phyloP scores from a whole-genome alignment of 2,797 vertebrate genomes.

The Eidolon dupreanum region DNA sequence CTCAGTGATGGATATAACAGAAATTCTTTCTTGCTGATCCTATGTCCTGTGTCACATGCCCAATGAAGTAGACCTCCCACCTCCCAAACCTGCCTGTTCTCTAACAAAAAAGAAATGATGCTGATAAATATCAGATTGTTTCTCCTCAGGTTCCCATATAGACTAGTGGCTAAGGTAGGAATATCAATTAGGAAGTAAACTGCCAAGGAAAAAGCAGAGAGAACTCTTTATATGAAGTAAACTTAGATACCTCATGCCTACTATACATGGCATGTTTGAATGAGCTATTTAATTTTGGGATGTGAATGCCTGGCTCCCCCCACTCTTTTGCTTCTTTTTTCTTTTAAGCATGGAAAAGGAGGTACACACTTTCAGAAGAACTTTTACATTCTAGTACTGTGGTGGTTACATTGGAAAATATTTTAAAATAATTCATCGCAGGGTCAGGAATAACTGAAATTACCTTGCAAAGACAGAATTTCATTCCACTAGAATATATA shows the following conservation, averaged over 20 bases:
- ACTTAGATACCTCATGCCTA: background rate
- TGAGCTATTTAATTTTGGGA: background rate
- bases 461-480: slow-evolving; percentile 31
- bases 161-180: background rate
- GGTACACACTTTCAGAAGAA: background rate
- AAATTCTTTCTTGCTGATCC: background rate
- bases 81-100: background rate
- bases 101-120: background rate
- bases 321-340: background rate
- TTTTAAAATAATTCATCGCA: background rate
- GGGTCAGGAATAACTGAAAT: background rate
- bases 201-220: background rate
- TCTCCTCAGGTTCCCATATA: background rate
- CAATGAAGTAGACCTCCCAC: background rate
- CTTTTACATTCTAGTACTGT: slow-evolving; percentile 20
- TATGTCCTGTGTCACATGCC: background rate
- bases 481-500: background rate
- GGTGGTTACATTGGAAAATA: background rate
- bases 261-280: background rate
- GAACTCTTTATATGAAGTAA: background rate
- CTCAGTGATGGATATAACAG: background rate
- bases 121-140: background rate
- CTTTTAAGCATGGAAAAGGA: background rate
- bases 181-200: background rate
- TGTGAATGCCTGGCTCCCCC: background rate